These are phyloP conservation scores for Drosophila subquinaria DNA, from an alignment of 2,888 invertebrate genomes.

Conservation along the genomic window DNA sequence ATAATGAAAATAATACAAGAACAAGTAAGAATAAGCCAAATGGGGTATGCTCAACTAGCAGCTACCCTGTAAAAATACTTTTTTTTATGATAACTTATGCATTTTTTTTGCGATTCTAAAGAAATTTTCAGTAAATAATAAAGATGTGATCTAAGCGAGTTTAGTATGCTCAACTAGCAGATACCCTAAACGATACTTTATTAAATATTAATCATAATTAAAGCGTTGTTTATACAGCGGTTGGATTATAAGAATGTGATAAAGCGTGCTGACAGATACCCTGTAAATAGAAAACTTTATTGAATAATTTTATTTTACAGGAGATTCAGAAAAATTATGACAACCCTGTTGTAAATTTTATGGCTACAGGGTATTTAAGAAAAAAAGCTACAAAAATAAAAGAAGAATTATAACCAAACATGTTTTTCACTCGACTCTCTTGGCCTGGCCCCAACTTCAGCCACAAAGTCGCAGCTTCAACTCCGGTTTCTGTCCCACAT, in stretches of 20 bases:
- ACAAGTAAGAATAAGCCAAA: conserved; percentile 26
- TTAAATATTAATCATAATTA: no score
- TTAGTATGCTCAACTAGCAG: background rate
- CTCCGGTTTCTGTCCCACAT: conserved; percentile 70
- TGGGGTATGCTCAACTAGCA: background rate
- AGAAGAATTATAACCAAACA: conserved; percentile 79
- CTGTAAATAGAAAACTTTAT: background rate
- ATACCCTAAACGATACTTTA: background rate
- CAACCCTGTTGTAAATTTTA: background rate
- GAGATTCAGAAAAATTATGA: no score
- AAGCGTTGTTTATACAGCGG: no score
- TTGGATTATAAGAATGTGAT: background rate
- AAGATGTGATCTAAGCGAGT: background rate
- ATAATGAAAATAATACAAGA: conserved; percentile 64
- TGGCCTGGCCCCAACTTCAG: conserved; percentile 37
- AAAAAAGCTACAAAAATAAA: conserved; percentile 57
- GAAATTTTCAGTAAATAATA: background rate
- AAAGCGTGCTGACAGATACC: background rate
- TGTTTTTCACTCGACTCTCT: conserved; percentile 68
- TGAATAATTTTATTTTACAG: no score
- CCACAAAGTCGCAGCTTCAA: conserved; percentile 56
- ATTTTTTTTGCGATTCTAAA: no score
- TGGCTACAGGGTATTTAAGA: conserved; percentile 31
- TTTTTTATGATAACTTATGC: background rate
- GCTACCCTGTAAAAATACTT: background rate